Evolutionary conservation across 2,797 vertebrate species (phyloP), one percentile per base, ranked within the genome.

Genomic region (Chiroxiphia lanceolata): DNA sequence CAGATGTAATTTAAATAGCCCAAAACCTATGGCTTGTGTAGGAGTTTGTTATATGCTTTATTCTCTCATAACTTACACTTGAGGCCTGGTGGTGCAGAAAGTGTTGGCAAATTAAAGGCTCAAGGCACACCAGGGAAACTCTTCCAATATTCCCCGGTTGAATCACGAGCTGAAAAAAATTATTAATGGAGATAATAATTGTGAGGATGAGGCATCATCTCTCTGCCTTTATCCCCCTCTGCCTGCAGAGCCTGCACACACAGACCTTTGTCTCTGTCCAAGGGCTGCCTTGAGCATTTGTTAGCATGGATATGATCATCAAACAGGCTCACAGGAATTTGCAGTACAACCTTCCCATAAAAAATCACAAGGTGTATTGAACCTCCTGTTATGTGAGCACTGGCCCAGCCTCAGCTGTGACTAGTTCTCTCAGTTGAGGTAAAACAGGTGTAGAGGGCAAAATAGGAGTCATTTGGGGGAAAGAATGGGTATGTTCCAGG

Each of bases 41-140:
- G 84, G 90, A 81, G 72, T 85, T 95, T 95, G 87, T 75, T 91
- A 89, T 65, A 69, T 92, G 48, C 82, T 93, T 94, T 96, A 87
- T 96, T 94, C 87, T 92, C 71, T 94, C 93, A 71, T 95, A 95
- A 96, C 89, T 93, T 94, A 84, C 56, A 74, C 50, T 93, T 75
- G 84, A 82, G 48, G 42, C 34, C 80, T 72, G 45, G 54, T 88
- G 44, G 76, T 82, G 83, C 89, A 90, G 87, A 93, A 90, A 88
- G 48, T 36, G 63, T 56, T 68, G 68, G 56, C 0, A 5, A 96
- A 95, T 94, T 94, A 95, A 89, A 94, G 65, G 80, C 54, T 93
- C 69, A 81, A 81, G 54, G 33, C 6, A 26, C 72, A 85, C 38
- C 54, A 48, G 60, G 33, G 64, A 93, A 83, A 61, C 50, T 85